Evolutionary conservation across 2,888 invertebrate species (phyloP).

Genomic region (Drosophila siamana): DNA sequence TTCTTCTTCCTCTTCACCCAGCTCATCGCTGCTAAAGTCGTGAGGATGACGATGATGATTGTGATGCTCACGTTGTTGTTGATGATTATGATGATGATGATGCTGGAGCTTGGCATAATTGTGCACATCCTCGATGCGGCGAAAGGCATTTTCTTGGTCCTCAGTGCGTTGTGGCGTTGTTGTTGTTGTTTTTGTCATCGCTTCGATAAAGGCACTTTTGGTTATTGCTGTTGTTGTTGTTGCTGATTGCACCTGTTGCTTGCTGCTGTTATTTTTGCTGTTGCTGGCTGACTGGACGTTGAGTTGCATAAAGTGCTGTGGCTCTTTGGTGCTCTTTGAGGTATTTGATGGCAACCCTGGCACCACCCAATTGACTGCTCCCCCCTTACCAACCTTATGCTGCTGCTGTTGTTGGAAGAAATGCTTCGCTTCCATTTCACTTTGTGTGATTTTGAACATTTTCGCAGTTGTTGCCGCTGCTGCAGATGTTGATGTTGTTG

Average conservation of each 20-base stretch:
- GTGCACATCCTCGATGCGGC: constrained; percentile 84
- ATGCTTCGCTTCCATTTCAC: constrained; percentile 44
- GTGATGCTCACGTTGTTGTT: constrained; percentile 27
- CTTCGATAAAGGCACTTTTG: constrained; percentile 73
- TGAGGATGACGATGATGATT: constrained; percentile 40
- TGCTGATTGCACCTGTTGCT: constrained; percentile 36
- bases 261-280: constrained; percentile 30
- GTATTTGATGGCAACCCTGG: constrained; percentile 39
- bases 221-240: constrained; percentile 46
- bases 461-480: constrained; percentile 29
- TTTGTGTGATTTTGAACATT: constrained; percentile 49
- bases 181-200: constrained; percentile 45
- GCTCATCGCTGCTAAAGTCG: constrained; percentile 71
- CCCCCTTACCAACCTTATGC: constrained; percentile 35
- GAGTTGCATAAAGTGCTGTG: constrained; percentile 39
- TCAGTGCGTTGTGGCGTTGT: constrained; percentile 75
- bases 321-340: constrained; percentile 58
- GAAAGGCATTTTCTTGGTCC: constrained; percentile 85
- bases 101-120: constrained; percentile 84
- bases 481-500: constrained; percentile 32
- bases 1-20: constrained; percentile 63
- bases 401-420: constrained; percentile 33
- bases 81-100: constrained; percentile 47
- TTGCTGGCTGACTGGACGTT: constrained; percentile 39
- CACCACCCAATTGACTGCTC: constrained; percentile 46